Evolutionary conservation across 2,888 invertebrate species (phyloP), one percentile per base, ranked within the genome.

Genomic region (Drosophila pegasa): DNA sequence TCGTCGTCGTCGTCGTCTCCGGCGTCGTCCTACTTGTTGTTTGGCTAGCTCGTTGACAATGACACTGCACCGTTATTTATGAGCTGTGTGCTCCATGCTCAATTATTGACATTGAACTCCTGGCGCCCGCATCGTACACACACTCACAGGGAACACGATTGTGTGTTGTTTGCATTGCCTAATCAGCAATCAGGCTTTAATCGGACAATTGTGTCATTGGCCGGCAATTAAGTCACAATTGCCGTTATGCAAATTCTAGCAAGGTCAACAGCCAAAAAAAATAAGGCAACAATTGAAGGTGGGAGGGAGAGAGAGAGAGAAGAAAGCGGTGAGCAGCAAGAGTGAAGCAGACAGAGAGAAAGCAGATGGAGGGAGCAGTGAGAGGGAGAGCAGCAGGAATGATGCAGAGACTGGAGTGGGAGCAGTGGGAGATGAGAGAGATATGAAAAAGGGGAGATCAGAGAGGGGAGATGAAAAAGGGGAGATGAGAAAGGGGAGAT

Each of bases 41-140:
- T 63, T 63, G 71, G 63, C 43, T 59, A 22, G 58, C 48, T 48
- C 50, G 54, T 71, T 85, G 86, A 77, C 86, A 86, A 86, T 85
- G 89, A 77, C 75, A 76, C 62, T 74, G 76, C 69, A 81, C 90
- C 88, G 88, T 88, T 88, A 88, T 89, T 85, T 88, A 89, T 83
- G 86, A 83, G 88, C 75, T 70, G 73, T 69, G 77, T 40, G 59
- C 61, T 41, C 82, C 87, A 89, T 72, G 87, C 89, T 81, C 89
- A 85, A 89, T 85, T 89, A 89, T 89, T 87, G 88, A 84, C 87
- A 75, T 74, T 80, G 66, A 76, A 69, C 75, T 75, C 75, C 79
- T 78, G 75, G 75, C 75, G 75, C 75, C 75, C 75, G 75, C 75
- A 75, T 75, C 75, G 59, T 29, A 50, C 57, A 65, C 54, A 56